These are phyloP conservation scores for Neofelis nebulosa DNA, from an alignment of 2,113 vertebrate genomes.

Conservation along the genomic window DNA sequence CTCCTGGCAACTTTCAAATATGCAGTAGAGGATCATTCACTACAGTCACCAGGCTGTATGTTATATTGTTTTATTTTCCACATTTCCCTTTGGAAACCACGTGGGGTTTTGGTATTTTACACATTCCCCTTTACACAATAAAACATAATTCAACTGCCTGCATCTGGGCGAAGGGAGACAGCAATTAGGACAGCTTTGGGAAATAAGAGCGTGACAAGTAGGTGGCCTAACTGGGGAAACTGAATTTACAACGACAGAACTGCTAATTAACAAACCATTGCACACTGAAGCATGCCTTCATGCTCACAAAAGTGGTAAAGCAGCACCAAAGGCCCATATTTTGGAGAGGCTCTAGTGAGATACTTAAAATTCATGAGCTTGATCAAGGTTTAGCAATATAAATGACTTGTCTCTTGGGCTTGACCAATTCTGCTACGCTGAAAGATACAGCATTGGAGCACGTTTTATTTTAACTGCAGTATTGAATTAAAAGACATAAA, in stretches of 20 bases:
- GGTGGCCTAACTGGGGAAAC: background rate
- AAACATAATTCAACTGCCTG: background rate
- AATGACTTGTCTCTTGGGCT: background rate
- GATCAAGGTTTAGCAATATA: background rate
- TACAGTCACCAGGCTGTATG: background rate
- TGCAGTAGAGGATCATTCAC: background rate
- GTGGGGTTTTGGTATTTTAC: background rate
- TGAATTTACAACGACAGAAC: background rate
- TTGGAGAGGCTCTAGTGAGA: background rate
- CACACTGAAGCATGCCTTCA: background rate
- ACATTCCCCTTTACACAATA: background rate
- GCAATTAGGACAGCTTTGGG: background rate
- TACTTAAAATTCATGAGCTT: background rate
- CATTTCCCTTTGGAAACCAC: background rate
- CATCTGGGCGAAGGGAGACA: background rate
- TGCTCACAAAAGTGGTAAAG: background rate
- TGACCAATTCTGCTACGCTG: background rate
- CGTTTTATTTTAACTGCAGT: slow-evolving; percentile 10
- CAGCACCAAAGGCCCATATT: background rate
- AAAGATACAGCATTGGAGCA: background rate
- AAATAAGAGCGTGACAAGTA: background rate
- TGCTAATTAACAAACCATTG: background rate
- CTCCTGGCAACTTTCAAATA: background rate
- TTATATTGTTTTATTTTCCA: background rate
- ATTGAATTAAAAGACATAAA: background rate